Evolutionary conservation across 2,113 vertebrate genomes (phyloP).

Genomic region (Gyps fulvus): DNA sequence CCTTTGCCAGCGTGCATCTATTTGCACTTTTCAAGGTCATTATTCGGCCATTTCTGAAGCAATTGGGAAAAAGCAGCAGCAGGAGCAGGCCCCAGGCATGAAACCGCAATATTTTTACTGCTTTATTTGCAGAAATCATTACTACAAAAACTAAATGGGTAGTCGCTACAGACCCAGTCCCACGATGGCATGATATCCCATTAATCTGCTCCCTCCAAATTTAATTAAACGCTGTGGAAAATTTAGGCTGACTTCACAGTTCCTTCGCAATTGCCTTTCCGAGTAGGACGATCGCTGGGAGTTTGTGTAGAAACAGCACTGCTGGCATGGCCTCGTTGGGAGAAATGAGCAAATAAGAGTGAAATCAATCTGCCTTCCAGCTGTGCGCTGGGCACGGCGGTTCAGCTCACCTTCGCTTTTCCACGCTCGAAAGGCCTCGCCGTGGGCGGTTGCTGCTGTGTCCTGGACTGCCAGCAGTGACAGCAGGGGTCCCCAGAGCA

Average conservation of each 20-base stretch:
- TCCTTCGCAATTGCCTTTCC: neutral
- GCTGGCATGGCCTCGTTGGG: accelerated
- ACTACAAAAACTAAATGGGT: neutral
- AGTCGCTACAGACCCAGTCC: accelerated
- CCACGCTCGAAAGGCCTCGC: neutral
- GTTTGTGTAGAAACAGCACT: neutral
- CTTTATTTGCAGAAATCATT: neutral
- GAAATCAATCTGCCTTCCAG: neutral
- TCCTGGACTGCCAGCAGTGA: neutral
- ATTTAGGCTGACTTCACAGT: neutral
- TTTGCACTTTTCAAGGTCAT: neutral
- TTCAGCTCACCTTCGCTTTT: neutral
- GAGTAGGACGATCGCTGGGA: accelerated
- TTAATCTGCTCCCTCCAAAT: neutral
- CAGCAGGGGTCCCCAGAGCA: neutral
- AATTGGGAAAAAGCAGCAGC: neutral
- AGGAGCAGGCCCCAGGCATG: neutral
- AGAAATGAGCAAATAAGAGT: neutral
- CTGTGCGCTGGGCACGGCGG: neutral
- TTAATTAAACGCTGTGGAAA: neutral
- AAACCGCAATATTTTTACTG: neutral
- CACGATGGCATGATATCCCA: accelerated
- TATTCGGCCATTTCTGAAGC: accelerated
- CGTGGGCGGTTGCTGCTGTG: accelerated
- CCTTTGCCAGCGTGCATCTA: accelerated